A percentile compares a stretch with the other conserved stretches of the same genome.
Evolutionary conservation across 2,113 vertebrate species (phyloP).

Genomic region (Rallus limicola): DNA sequence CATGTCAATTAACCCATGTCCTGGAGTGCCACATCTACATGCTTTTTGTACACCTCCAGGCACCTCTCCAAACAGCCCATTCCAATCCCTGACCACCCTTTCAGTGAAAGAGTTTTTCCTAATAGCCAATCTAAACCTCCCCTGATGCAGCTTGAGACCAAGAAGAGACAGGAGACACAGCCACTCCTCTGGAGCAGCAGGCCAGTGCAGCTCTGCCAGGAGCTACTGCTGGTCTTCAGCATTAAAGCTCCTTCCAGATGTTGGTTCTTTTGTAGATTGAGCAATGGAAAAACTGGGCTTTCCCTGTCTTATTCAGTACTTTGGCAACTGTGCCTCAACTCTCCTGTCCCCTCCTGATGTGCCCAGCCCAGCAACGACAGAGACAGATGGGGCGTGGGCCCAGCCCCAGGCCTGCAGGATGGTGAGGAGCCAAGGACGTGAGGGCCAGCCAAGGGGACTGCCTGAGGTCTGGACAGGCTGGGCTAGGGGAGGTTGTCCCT

Average conservation of each 20-base stretch:
- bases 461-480: too few relatives aligned
- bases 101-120: too few relatives aligned
- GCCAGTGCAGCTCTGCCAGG: not conserved
- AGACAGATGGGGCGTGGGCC: rapidly evolving
- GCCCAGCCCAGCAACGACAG: not conserved
- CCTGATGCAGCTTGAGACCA: too few relatives aligned
- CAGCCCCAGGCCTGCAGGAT: too few relatives aligned
- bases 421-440: not conserved
- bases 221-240: not conserved
- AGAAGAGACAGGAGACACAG: not conserved
- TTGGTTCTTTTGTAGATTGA: not conserved
- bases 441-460: not conserved
- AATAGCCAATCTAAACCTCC: too few relatives aligned
- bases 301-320: not conserved
- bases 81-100: too few relatives aligned
- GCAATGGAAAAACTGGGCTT: not conserved
- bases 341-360: not conserved
- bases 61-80: too few relatives aligned
- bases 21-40: too few relatives aligned
- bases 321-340: not conserved
- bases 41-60: too few relatives aligned
- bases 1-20: too few relatives aligned
- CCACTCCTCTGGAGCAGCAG: not conserved
- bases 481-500: too few relatives aligned
- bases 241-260: too few relatives aligned